Conservation (phyloP, 2,888 invertebrate species). For the Junonia oenone region DNA sequence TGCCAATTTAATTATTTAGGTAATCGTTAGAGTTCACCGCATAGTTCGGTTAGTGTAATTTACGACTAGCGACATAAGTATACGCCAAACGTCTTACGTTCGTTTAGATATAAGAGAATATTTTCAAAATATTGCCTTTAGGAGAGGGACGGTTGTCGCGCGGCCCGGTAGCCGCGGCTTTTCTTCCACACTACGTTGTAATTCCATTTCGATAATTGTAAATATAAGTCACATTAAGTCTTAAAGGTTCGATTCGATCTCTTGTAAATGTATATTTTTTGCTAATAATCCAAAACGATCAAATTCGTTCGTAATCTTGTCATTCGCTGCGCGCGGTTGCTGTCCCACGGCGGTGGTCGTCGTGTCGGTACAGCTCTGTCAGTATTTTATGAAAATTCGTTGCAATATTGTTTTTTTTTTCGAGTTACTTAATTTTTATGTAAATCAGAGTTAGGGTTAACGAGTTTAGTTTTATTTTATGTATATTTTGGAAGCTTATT, state of each 20-base stretch:
- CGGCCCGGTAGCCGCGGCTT: slow-evolving; percentile 50
- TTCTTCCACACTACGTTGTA: slow-evolving; percentile 72
- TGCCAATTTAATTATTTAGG: slow-evolving; percentile 79
- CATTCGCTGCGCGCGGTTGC: slow-evolving; percentile 13
- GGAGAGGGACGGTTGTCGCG: slow-evolving; percentile 56
- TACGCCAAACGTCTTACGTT: slow-evolving; percentile 80
- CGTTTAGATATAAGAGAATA: slow-evolving; percentile 71
- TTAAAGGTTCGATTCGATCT: slow-evolving; percentile 77
- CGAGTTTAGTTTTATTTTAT: slow-evolving; percentile 57
- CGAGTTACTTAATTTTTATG: slow-evolving; percentile 71
- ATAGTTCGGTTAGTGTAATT: slow-evolving; percentile 77
- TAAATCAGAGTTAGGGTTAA: slow-evolving; percentile 68
- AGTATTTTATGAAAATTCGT: slow-evolving; percentile 60
- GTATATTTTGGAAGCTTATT: slow-evolving; percentile 68
- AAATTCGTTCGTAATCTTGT: slow-evolving; percentile 35
- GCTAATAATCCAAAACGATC: slow-evolving; percentile 50
- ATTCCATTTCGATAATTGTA: slow-evolving; percentile 79
- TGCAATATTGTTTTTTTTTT: slow-evolving; percentile 61
- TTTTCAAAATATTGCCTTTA: slow-evolving; percentile 79
- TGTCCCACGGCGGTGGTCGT: neutral
- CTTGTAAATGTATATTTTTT: slow-evolving; percentile 79
- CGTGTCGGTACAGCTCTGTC: slow-evolving; percentile 30
- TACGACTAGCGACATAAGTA: slow-evolving; percentile 76
- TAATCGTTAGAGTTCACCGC: slow-evolving; percentile 75
- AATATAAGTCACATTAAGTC: slow-evolving; percentile 77